Base-by-base conservation (phyloP, 2,797 vertebrate species). In the Pangasius larnaudii region DNA sequence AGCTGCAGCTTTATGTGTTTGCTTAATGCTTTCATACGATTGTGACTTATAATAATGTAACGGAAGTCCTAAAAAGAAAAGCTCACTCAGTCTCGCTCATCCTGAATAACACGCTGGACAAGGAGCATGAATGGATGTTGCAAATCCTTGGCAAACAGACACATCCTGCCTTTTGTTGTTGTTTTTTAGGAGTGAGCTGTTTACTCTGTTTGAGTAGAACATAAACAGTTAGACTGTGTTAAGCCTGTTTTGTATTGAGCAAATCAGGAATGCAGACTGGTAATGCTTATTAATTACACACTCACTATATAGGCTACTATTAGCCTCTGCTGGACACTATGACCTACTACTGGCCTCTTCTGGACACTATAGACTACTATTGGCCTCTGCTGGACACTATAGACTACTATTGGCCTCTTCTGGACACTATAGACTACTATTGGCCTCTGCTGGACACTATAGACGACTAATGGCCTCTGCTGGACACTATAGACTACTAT, bases 151-250 rank as follows among this genome's bases (percentile, higher is more conserved):
- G 33, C 22, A 59, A 39, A 61, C 11, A 81, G 16, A 80, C 16
- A 81, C 79, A 81, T 61, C 78, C 78, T 80, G 78, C 78, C 24
- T 36, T 80, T 79, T 79, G 77, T 58, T 59, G 49, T 56, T 56
- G 51, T 22, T 33, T 22, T 27, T n/a, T 75, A 14, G 46, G 0
- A 56, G 51, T 77, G 27, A 51, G 51, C n/a, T 79, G 30, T 58
- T 80, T 80, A 59, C 33, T 39, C 4, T 56, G 46, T 79, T 75
- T 79, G 77, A 79, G 58, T 59, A 6, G 30, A 39, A 6, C 24
- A 6, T 5, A 59, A 33, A 33, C 3, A 2, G 2, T 79, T 10
- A 56, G 51, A 9, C 16, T 33, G 51, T 56, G 30, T 10, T 8
- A 36, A 22, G 51, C n/a, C 53, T 36, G 53, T 36, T 2, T 36